A percentile compares a stretch with the other conserved stretches of the same genome.
These are phyloP conservation scores for Callionymus lyra DNA, from an alignment of 2,113 vertebrate genomes.

Conservation along the genomic window DNA sequence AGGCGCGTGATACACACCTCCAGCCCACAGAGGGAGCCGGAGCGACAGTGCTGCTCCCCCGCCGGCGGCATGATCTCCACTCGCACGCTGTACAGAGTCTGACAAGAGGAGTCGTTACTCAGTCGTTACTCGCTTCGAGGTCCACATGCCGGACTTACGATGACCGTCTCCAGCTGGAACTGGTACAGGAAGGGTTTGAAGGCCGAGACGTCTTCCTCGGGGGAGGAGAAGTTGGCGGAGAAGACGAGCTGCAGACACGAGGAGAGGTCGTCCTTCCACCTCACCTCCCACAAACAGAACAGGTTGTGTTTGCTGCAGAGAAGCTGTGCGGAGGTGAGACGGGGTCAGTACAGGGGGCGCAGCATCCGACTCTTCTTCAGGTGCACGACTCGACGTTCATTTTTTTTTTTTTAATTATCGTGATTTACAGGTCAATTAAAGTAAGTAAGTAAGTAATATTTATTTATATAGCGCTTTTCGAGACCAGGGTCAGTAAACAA, in stretches of 20 bases:
- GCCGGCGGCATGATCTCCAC: slow-evolving; percentile 76
- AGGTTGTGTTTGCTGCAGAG: slow-evolving; percentile 79
- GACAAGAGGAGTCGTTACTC: slow-evolving; percentile 1
- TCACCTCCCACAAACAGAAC: slow-evolving; percentile 91
- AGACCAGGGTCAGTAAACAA: no score
- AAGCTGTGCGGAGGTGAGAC: slow-evolving; percentile 47
- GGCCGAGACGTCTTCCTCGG: slow-evolving; percentile 59
- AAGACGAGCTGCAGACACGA: slow-evolving; percentile 76
- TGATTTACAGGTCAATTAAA: no score
- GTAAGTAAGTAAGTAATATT: no score
- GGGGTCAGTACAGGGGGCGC: no score
- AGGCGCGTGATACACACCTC: slow-evolving; percentile 85
- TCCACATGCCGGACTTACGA: slow-evolving; percentile 62
- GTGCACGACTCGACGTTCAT: no score
- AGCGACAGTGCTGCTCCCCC: slow-evolving; percentile 78
- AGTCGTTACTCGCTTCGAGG: not conserved
- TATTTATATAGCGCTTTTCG: no score
- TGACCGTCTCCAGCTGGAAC: slow-evolving; percentile 86
- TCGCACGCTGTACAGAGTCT: slow-evolving; percentile 85
- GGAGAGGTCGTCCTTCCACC: slow-evolving; percentile 76
- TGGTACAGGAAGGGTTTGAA: slow-evolving; percentile 81
- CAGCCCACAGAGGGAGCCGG: slow-evolving; percentile 81
- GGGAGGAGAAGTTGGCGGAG: slow-evolving; percentile 77
- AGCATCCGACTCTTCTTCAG: no score
- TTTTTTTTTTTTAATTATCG: no score